These are phyloP conservation scores for Ceramica pisi DNA, from an alignment of 2,888 invertebrate genomes.

Conservation along the genomic window DNA sequence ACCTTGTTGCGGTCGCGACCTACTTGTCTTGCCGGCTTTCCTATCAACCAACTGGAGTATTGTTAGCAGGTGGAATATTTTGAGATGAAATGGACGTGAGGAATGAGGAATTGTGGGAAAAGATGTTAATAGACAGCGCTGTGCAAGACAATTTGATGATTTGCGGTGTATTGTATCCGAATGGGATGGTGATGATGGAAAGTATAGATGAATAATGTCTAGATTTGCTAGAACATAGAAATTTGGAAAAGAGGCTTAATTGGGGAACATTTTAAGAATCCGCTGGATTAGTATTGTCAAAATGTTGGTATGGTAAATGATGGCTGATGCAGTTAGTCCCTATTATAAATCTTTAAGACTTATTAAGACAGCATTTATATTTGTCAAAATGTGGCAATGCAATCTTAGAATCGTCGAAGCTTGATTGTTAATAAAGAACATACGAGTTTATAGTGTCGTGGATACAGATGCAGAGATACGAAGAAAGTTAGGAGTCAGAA, in stretches of 20 bases:
- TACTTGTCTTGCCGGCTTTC: constrained; percentile 59
- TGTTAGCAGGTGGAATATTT: constrained; percentile 45
- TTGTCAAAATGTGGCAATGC: too few species aligned
- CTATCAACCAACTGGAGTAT: constrained; percentile 53
- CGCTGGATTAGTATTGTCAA: too few species aligned
- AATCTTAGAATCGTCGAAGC: too few species aligned
- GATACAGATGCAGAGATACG: background rate
- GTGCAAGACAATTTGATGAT: background rate
- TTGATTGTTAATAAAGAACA: too few species aligned
- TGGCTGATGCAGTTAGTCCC: too few species aligned
- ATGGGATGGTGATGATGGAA: background rate
- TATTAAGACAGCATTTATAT: too few species aligned
- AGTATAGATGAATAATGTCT: too few species aligned
- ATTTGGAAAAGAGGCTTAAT: too few species aligned
- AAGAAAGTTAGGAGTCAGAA: background rate
- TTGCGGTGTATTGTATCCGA: background rate
- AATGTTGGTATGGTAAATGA: too few species aligned
- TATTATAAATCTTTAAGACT: too few species aligned
- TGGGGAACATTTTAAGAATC: too few species aligned
- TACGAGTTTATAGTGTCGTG: background rate
- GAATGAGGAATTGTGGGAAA: background rate
- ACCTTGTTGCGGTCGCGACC: constrained; percentile 64
- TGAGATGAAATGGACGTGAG: background rate
- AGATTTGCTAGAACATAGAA: too few species aligned
- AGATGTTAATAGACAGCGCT: background rate